Percentiles rank a stretch among this genome's conserved stretches.
phyloP scores from a whole-genome alignment of 1,140 invertebrate genomes.

The Musca vetustissima region DNA sequence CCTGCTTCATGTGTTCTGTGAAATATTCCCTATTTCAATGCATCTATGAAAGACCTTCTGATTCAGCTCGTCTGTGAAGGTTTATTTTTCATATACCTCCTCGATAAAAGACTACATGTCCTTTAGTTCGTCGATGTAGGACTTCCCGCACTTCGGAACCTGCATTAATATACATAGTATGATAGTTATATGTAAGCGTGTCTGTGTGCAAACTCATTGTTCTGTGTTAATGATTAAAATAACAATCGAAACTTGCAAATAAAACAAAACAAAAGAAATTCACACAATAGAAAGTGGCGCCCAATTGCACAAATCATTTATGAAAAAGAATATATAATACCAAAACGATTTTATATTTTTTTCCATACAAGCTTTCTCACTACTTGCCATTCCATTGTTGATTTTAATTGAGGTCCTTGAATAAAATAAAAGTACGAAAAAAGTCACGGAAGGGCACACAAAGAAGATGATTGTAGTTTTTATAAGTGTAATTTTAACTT shows the following conservation, averaged over 20 bases:
- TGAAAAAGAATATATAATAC: no score
- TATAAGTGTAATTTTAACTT: no score
- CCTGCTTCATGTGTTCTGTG: neutral
- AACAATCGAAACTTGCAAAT: no score
- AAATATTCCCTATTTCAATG: neutral
- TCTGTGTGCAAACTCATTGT: neutral
- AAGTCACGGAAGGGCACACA: no score
- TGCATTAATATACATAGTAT: no score
- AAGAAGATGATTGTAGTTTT: no score
- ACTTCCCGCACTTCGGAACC: no score
- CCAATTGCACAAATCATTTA: neutral
- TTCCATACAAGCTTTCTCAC: neutral
- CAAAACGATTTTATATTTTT: neutral
- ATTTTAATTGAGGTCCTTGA: slow-evolving; percentile 15
- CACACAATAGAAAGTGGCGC: slow-evolving; percentile 13
- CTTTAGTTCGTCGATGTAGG: no score
- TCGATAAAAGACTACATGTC: no score
- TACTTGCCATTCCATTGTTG: neutral
- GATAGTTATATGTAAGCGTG: no score
- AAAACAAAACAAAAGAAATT: neutral
- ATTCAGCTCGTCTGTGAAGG: neutral
- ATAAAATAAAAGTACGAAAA: neutral
- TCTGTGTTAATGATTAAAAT: no score
- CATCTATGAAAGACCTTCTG: no score
- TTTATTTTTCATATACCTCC: neutral